Base-by-base conservation (phyloP, 2,113 vertebrate species). In the Tetrao urogallus region DNA sequence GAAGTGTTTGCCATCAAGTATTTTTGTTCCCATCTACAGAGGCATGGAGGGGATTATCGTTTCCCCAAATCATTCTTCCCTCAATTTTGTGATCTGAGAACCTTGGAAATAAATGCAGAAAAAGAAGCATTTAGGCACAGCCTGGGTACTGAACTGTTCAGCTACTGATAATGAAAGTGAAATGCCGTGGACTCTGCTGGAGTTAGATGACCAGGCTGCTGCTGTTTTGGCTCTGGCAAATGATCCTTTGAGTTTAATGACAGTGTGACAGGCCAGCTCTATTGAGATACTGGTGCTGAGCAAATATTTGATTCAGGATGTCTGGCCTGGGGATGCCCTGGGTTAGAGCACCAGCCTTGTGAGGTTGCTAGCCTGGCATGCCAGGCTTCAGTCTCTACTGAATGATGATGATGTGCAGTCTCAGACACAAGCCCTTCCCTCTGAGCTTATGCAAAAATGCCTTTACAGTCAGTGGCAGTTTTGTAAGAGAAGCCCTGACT, bases 11-110 rank as follows among this genome's bases (percentile, higher is more conserved):
- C 30, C 25, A 65, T 42, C n/a, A 42, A 50, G 40, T 86, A 72
- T 81, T 92, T 86, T 90, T 95, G 15, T 85, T 85, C 40, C 18
- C 13, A 79, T 91, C 60, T 82, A 8, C 40, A 57, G 72, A 86
- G 21, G 6, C 38, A 17, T 32, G 22, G 6, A 32, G 24, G 13
- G 5, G 7, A 4, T 32, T 73, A 50, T 60, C 27, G 86, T 92
- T 86, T 83, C 16, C 48, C 21, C 20, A 78, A 61, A 69, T 40
- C 30, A 65, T 11, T 36, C 6, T 83, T 43, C 25, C 8, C 15
- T 69, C 27, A 58, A 3, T 24, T 43, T 93, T n/a, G 25, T 91
- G 34, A 77, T 83, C 28, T 56, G 60, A 91, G 64, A 88, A 67
- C 6, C 13, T 47, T 86, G 63, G 6, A 73, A 63, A 27, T 38